These are phyloP conservation scores for Heliothis peltigera DNA, from an alignment of 2,888 invertebrate species.

Conservation along the genomic window DNA sequence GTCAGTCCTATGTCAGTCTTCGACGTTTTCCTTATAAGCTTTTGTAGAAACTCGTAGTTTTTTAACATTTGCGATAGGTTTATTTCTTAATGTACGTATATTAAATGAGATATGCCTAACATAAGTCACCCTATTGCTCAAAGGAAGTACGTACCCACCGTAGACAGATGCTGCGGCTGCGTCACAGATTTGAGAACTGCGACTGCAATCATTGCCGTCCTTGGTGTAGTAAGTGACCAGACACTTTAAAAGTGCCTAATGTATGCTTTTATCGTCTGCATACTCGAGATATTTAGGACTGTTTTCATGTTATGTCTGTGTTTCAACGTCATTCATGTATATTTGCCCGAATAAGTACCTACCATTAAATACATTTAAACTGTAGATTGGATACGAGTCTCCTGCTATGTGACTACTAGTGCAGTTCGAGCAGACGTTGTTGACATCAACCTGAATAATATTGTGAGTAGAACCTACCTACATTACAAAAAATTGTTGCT, in stretches of 20 bases:
- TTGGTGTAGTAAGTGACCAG: conserved; percentile 74
- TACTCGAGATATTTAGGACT: conserved; percentile 1
- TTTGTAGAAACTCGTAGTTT: neutral
- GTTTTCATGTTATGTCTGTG: conserved; percentile 5
- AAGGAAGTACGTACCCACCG: conserved; percentile 48
- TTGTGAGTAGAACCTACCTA: conserved; percentile 72
- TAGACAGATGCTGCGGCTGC: conserved; percentile 71
- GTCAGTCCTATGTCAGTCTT: neutral
- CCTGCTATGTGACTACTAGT: conserved; percentile 68
- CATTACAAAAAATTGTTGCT: neutral
- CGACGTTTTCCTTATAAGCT: conserved; percentile 1
- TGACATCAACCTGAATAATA: conserved; percentile 76
- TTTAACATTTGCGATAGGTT: neutral
- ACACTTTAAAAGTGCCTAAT: conserved; percentile 21
- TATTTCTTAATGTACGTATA: neutral
- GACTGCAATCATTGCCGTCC: conserved; percentile 75
- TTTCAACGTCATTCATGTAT: neutral
- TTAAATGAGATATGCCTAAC: neutral
- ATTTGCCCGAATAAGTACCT: neutral
- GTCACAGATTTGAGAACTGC: conserved; percentile 75
- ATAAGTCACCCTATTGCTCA: too few species aligned
- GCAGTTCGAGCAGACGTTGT: conserved; percentile 69
- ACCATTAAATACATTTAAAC: neutral
- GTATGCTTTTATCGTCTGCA: conserved; percentile 11
- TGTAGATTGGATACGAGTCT: conserved; percentile 65